Base-by-base conservation (phyloP, 2,797 vertebrate genomes). In the Tokudaia muenninki region DNA sequence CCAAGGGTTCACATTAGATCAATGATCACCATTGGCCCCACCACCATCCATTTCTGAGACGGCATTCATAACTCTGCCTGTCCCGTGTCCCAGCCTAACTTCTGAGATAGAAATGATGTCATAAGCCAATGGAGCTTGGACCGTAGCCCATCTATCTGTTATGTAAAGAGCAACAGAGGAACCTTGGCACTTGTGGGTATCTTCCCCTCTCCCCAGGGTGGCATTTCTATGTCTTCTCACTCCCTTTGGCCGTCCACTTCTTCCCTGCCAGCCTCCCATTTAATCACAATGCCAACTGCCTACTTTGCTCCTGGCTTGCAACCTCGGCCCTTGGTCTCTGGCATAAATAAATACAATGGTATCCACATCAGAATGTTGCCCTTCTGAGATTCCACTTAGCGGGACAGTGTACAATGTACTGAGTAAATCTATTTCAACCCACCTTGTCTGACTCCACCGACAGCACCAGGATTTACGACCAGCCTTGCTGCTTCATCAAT, bases 401-500 rank as follows among this genome's bases (percentile, higher is more conserved):
- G 2, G 50, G 37, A n/a, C 0, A 41, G 77, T 26, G 26, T 12
- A 31, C 80, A 1, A 17, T 0, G 11, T 2, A 9, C n/a, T 1
- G 37, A 34, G 47, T 7, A 55, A 79, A 65, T n/a, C 94, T 31
- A 59, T 21, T 88, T 95, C 90, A 17, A 9, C 47, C 44, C 29
- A 19, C 61, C 29, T 7, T 17, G 11, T 63, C n/a, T 50, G 92
- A 82, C 96, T 82, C 75, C 0, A 3, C 9, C 44, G 78, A 59
- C 7, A 14, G 83, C 67, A 57, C 55, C 67, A 87, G 55, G 94
- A 97, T 96, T 92, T 82, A 96, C 52, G 2, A 75, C 55, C 92
- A n/a, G 81, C 74, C 81, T 97, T 16, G 44, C 0, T 6, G 95
- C 78, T 95, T 95, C 94, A 94, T 96, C 61, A 97, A 96, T 96